Evolutionary conservation across 2,888 invertebrate species (phyloP).

Genomic region (Caenorhabditis sp.): DNA sequence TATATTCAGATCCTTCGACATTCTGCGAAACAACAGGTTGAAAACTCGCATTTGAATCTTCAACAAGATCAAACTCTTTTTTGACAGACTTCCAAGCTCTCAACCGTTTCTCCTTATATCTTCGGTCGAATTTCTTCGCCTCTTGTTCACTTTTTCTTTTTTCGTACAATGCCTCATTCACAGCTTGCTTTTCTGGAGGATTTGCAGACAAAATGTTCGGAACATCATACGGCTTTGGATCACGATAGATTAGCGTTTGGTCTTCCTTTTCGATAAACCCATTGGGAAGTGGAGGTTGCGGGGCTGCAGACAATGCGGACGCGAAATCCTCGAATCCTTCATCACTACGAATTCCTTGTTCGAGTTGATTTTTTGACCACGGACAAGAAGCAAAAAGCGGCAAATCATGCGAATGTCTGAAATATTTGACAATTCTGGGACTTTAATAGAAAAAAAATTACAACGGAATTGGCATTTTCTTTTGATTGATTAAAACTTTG

Average conservation of each 20-base stretch:
- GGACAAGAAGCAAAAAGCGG: conserved; percentile 34
- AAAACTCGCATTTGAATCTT: not conserved
- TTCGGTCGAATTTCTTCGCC: conserved; percentile 17
- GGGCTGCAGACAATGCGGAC: conserved; percentile 14
- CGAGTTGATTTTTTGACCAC: conserved; percentile 15
- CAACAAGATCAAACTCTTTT: conserved; percentile 31
- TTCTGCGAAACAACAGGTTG: not conserved
- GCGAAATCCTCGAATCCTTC: conserved; percentile 16
- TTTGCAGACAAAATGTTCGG: conserved; percentile 23
- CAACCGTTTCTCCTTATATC: conserved; percentile 16
- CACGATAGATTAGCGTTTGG: conserved; percentile 22
- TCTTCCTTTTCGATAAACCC: conserved; percentile 26
- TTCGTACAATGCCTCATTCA: conserved; percentile 12
- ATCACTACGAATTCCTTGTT: conserved; percentile 10
- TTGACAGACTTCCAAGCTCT: conserved; percentile 34
- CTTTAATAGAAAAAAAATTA: not conserved
- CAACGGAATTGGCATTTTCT: conserved; percentile 35
- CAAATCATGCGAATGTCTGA: conserved; percentile 17
- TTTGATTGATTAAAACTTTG: conserved; percentile 21
- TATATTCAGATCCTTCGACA: not conserved
- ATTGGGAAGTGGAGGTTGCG: conserved; percentile 28
- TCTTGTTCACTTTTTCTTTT: conserved; percentile 23
- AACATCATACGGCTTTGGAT: conserved; percentile 31
- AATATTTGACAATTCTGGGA: not conserved
- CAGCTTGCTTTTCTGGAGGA: conserved; percentile 24